These are phyloP conservation scores for Papilio glaucus DNA, from an alignment of 1,140 invertebrate genomes.

Conservation along the genomic window DNA sequence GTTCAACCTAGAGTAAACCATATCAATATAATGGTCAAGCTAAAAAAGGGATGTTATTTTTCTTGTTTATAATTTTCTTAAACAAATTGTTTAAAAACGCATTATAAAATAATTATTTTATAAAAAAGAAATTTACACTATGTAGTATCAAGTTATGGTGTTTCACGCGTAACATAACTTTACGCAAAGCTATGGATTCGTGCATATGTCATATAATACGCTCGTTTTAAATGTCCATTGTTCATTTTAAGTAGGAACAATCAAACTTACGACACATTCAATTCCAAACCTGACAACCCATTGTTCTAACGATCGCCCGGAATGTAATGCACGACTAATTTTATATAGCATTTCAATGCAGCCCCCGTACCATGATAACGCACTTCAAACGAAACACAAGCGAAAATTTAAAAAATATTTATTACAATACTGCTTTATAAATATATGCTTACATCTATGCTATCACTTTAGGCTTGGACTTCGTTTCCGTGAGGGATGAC, in stretches of 20 bases:
- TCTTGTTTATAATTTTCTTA: too few relatives aligned
- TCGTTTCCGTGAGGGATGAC: conserved; percentile 69
- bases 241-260: conserved; percentile 33
- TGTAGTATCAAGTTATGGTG: too few relatives aligned
- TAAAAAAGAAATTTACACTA: too few relatives aligned
- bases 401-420: conserved; percentile 65
- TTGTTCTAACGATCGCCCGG: conserved; percentile 28
- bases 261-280: conserved; percentile 25
- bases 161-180: too few relatives aligned
- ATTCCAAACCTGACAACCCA: conserved; percentile 30
- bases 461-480: conserved; percentile 70
- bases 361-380: conserved; percentile 25
- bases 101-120: too few relatives aligned
- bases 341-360: conserved; percentile 5
- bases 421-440: conserved; percentile 77
- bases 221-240: conserved; percentile 32
- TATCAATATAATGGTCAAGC: too few relatives aligned
- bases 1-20: too few relatives aligned
- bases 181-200: not conserved
- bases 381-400: conserved; percentile 48
- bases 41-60: too few relatives aligned
- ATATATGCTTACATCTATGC: conserved; percentile 66
- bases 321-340: conserved; percentile 19
- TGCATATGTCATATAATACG: not conserved
- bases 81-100: too few relatives aligned